A percentile compares a stretch with the other conserved stretches of the same genome.
phyloP scores from a whole-genome alignment of 1,140 invertebrate genomes.

The Akabosia matsudoensis region DNA sequence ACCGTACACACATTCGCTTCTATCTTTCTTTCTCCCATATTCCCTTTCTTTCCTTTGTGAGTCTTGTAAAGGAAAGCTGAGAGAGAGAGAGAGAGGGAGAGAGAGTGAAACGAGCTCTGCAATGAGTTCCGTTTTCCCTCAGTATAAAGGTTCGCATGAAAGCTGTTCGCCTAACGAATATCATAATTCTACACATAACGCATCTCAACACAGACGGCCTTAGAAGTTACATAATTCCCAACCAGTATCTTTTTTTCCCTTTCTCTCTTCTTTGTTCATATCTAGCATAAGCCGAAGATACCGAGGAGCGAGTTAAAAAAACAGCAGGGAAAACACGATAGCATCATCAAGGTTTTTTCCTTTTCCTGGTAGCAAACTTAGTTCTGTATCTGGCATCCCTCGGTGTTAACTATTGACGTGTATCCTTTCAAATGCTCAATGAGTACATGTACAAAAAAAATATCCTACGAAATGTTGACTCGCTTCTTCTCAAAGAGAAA shows the following conservation, averaged over 20 bases:
- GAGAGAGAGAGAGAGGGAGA: no score
- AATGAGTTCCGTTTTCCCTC: no score
- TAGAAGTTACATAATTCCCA: no score
- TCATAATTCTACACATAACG: background rate
- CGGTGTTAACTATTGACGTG: no score
- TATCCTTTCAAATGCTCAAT: no score
- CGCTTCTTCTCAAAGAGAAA: background rate
- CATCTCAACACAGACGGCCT: no score
- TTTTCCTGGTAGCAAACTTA: background rate
- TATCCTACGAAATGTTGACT: no score
- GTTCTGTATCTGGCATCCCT: background rate
- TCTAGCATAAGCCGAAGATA: background rate
- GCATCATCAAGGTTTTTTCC: background rate
- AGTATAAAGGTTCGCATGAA: background rate
- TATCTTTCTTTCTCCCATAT: background rate
- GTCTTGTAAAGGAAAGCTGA: background rate
- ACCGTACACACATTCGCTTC: background rate
- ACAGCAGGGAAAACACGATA: background rate
- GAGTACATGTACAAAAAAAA: no score
- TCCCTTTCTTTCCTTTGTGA: background rate
- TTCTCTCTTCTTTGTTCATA: background rate
- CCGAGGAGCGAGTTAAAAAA: background rate
- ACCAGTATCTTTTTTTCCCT: no score
- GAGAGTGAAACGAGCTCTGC: no score
- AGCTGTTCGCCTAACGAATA: background rate